These are phyloP conservation scores for Zaprionus gabonicus DNA, from an alignment of 1,140 invertebrate species.

Conservation along the genomic window DNA sequence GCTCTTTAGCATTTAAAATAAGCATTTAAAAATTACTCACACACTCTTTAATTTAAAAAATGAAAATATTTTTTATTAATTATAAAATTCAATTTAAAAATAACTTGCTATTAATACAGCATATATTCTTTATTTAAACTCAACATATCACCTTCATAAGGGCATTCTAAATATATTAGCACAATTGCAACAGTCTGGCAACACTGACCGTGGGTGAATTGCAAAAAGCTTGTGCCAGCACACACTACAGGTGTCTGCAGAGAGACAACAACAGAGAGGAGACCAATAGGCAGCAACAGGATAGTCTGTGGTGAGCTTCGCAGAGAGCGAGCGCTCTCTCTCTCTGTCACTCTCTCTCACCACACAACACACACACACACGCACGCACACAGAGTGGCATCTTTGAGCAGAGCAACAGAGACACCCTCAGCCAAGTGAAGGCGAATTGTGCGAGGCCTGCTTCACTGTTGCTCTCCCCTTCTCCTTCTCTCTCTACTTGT, in stretches of 20 bases:
- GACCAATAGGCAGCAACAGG: constrained; percentile 36
- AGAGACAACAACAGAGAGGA: constrained; percentile 26
- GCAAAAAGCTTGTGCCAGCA: constrained; percentile 51
- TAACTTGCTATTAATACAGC: no score
- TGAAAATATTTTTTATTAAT: no score
- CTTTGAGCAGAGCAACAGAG: constrained; percentile 44
- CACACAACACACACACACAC: not conserved
- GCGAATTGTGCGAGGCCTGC: constrained; percentile 71
- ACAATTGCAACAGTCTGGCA: constrained; percentile 19
- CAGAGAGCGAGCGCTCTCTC: constrained; percentile 4
- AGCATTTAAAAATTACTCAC: no score
- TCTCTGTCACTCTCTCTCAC: not conserved
- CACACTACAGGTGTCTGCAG: constrained; percentile 68
- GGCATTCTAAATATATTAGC: not conserved
- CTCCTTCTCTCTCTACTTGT: not conserved
- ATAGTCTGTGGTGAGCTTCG: constrained; percentile 64
- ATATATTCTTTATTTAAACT: not conserved
- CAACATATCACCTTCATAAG: not conserved
- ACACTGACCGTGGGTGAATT: constrained; percentile 12
- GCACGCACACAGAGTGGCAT: constrained; percentile 25
- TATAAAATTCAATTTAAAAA: no score
- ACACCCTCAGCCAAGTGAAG: constrained; percentile 64
- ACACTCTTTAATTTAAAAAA: no score
- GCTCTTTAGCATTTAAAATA: no score
- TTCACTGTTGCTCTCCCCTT: constrained; percentile 7